Conservation (phyloP, 2,797 vertebrate species). For the Glossophaga mutica region DNA sequence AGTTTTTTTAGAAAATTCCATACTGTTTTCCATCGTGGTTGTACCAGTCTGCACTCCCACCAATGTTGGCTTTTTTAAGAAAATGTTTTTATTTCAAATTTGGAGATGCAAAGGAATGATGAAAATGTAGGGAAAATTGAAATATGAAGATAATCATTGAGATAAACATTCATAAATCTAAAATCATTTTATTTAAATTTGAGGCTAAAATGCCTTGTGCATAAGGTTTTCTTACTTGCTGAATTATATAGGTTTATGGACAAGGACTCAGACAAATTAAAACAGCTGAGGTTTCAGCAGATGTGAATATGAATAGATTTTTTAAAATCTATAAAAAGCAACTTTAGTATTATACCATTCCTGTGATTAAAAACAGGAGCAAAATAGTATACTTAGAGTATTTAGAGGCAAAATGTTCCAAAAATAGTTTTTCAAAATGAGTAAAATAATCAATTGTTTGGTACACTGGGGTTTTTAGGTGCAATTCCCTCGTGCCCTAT, state of each 20-base stretch:
- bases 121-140: not conserved
- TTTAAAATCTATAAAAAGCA: not conserved
- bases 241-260: slow-evolving; percentile 12
- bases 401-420: not conserved
- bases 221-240: not conserved
- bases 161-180: not conserved
- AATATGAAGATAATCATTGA: not conserved
- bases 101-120: not conserved
- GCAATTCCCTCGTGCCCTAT: not conserved
- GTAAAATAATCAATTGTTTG: not conserved
- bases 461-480: not conserved
- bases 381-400: not conserved
- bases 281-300: not conserved
- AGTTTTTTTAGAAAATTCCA: too few species aligned
- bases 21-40: too few species aligned
- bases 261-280: slow-evolving; percentile 23
- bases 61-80: not conserved
- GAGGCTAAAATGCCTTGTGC: slow-evolving; percentile 34
- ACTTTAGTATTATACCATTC: not conserved
- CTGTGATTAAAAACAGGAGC: not conserved
- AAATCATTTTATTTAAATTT: not conserved
- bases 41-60: too few species aligned
- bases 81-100: not conserved
- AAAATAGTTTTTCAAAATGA: not conserved
- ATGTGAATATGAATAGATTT: not conserved